A percentile compares a stretch with the other conserved stretches of the same genome.
Evolutionary conservation across 2,113 vertebrate species (phyloP).

Genomic region (Sinocyclocheilus rhinocerous): DNA sequence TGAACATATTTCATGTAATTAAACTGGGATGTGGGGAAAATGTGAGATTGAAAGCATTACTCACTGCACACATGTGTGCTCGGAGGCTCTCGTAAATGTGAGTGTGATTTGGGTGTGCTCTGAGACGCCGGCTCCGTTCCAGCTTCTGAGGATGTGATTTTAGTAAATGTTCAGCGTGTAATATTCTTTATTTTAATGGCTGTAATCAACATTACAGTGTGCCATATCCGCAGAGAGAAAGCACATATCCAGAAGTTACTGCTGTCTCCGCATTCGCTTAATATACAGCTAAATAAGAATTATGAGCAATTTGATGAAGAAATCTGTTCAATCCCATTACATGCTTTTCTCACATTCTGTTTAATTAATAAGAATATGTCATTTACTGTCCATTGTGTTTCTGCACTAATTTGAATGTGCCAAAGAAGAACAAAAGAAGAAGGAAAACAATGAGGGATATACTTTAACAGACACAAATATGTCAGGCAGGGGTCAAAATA

Average conservation of each 20-base stretch:
- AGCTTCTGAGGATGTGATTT: conserved; percentile 24
- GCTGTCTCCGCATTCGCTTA: background rate
- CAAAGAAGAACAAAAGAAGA: conserved; percentile 16
- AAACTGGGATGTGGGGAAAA: conserved; percentile 48
- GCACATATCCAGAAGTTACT: background rate
- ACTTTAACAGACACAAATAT: conserved; percentile 21
- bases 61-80: conserved; percentile 35
- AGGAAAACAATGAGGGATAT: conserved; percentile 26
- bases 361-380: background rate
- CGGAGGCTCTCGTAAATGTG: conserved; percentile 28
- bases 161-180: conserved; percentile 7
- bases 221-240: conserved; percentile 2
- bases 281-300: conserved; percentile 26
- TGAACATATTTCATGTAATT: conserved; percentile 48
- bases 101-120: conserved; percentile 19
- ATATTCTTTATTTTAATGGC: conserved; percentile 36
- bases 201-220: conserved; percentile 34
- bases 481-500: background rate
- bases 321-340: conserved; percentile 17
- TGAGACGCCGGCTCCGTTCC: conserved; percentile 8
- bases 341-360: background rate
- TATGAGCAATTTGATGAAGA: conserved; percentile 10
- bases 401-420: background rate
- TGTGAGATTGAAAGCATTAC: conserved; percentile 46
- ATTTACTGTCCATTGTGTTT: background rate